Base-by-base conservation (phyloP, 2,797 vertebrate species). In the Anguilla anguilla region DNA sequence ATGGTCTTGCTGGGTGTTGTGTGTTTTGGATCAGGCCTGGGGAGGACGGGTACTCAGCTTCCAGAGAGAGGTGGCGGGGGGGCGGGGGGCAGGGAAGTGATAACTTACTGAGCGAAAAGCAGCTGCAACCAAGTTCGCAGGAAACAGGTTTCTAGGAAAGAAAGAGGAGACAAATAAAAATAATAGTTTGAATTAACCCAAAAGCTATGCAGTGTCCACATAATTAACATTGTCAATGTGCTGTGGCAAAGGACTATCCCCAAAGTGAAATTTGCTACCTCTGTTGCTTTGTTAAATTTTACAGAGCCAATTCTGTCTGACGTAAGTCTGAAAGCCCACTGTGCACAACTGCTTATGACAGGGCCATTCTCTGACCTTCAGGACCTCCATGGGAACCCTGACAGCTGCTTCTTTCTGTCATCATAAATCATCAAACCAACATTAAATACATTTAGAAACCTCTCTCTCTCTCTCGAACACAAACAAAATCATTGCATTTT, bases 121-220 rank as follows among this genome's bases (percentile, higher is more conserved):
- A 51, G 98, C 98, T 67, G 96, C 96, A 91, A 99, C 97, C 87
- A 99, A 96, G 91, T 99, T 99, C 0, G 98, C 94, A 49, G 99
- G 99, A 93, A 99, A 98, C 92, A 99, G 93, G 93, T 99, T 99
- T 96, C 99, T 99, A 95, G 84, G 81, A 77, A 86, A 82, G 81
- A 87, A 57, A 88, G 77, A 7, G 9, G 77, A 81, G 10, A 49
- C 10, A 31, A 7, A 81, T 15, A 49, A 81, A n/a, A 49, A 46
- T 4, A 77, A 35, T 28, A 46, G 19, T 46, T 81, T 46, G 2
- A 49, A 3, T 46, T 2, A 49, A 22, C 51, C 28, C 51, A 83
- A 53, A 53, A 5, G 17, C 11, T 9, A 15, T 43, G 25, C 17
- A 6, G 22, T 46, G n/a, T 46, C 22, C 2, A 43, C 9, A 46